Evolutionary conservation across 2,888 invertebrate species (phyloP), one percentile per base, ranked within the genome.

Genomic region (Orthosia cruda): DNA sequence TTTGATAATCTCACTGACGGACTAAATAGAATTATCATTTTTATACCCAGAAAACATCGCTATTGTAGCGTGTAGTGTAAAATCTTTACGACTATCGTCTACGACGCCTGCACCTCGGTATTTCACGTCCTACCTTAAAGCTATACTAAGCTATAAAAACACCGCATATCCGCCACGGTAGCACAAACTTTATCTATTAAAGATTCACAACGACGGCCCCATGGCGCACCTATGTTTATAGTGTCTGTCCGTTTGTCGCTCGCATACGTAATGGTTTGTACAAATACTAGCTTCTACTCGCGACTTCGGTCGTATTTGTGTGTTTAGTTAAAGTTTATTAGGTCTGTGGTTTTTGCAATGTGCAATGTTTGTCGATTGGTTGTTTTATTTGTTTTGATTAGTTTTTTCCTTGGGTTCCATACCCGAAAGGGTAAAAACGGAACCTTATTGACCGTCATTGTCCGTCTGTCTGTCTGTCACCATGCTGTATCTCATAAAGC

Each of bases 171-270:
- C 23, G 1, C 16, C 45, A n/a, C 18, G 0, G 49, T 54, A 45
- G 5, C 26, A 11, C 58, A 61, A 59, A 77, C 69, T 77, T 74
- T 57, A 77, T 3, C 7, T 72, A 80, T 84, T 81, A 83, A 83
- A 83, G 64, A 88, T 88, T 85, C 81, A 85, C 23, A 20, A 49
- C 57, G 26, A 49, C 75, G 66, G 66, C 26, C 26, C 69, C 58
- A 49, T 58, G 70, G 73, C 74, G 75, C 70, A 45, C 67, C 71
- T 63, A 74, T 80, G 80, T 84, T 81, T 84, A 74, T 81, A 63
- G 40, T 71, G 74, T 77, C 68, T 76, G 78, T 66, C 40, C 77
- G 74, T 76, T 45, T 71, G 81, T 86, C 47, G 54, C 52, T 49
- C 62, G 72, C 77, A 84, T 77, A 75, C 63, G 61, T 71, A 81